These are phyloP conservation scores for Synanthedon myopaeformis DNA, from an alignment of 2,888 invertebrate species.

Conservation along the genomic window DNA sequence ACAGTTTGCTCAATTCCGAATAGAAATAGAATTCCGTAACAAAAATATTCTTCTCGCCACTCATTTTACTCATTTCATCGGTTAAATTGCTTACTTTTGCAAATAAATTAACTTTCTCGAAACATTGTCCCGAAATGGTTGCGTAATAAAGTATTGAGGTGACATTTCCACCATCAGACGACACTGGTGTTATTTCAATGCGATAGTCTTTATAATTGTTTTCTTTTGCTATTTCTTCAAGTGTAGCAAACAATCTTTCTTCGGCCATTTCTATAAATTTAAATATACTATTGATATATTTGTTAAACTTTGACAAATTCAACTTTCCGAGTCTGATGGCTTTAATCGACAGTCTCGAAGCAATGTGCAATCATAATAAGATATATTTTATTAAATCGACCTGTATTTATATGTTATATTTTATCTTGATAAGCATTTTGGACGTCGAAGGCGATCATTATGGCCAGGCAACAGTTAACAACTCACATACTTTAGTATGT, in stretches of 20 bases:
- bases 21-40: slow-evolving; percentile 3
- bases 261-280: background rate
- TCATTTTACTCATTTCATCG: slow-evolving; percentile 20
- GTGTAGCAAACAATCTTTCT: slow-evolving; percentile 8
- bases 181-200: slow-evolving; percentile 13
- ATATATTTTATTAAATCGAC: too few species aligned
- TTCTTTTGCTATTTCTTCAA: slow-evolving; percentile 22
- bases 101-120: slow-evolving; percentile 22
- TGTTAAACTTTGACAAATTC: too few species aligned
- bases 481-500: too few species aligned
- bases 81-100: slow-evolving; percentile 33
- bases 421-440: too few species aligned
- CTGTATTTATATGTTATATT: too few species aligned
- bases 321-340: too few species aligned
- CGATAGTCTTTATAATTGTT: slow-evolving; percentile 16
- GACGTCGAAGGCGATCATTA: too few species aligned
- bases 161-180: slow-evolving; percentile 27
- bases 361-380: too few species aligned
- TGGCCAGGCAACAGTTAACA: too few species aligned
- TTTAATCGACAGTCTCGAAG: too few species aligned
- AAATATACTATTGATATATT: too few species aligned
- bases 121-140: slow-evolving; percentile 9
- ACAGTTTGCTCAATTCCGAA: background rate
- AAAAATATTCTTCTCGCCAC: slow-evolving; percentile 9
- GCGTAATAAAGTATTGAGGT: slow-evolving; percentile 19